phyloP scores from a whole-genome alignment of 2,113 vertebrate genomes.

The Cinclus mexicanus region DNA sequence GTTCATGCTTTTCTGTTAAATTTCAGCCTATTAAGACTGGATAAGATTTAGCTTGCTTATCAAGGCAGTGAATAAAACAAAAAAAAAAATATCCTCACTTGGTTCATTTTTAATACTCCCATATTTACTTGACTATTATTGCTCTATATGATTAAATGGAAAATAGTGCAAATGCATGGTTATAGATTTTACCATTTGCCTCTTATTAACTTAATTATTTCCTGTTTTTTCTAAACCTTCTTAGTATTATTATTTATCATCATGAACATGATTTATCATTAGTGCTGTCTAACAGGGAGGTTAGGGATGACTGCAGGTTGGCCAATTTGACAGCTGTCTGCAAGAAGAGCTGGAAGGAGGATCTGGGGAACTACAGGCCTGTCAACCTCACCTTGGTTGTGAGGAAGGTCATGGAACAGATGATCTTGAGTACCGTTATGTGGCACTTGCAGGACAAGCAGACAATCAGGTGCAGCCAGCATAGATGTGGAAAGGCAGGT shows the following conservation, averaged over 20 bases:
- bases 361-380: background rate
- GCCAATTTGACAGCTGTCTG: rapidly evolving
- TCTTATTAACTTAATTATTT: background rate
- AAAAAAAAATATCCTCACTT: background rate
- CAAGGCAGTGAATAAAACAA: background rate
- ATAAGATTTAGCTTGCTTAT: background rate
- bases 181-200: background rate
- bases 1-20: background rate
- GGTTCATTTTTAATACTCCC: background rate
- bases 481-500: background rate
- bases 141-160: background rate
- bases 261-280: background rate
- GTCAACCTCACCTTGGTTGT: background rate
- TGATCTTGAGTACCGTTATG: background rate
- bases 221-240: background rate
- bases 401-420: background rate
- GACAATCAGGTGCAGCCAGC: background rate
- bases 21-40: background rate
- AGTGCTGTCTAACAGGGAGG: background rate
- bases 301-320: background rate
- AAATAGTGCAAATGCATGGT: background rate
- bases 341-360: background rate
- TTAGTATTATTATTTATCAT: background rate
- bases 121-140: background rate
- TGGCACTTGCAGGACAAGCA: background rate